These are phyloP conservation scores for Eupithecia subfuscata DNA, from an alignment of 2,888 invertebrate species.

Conservation along the genomic window DNA sequence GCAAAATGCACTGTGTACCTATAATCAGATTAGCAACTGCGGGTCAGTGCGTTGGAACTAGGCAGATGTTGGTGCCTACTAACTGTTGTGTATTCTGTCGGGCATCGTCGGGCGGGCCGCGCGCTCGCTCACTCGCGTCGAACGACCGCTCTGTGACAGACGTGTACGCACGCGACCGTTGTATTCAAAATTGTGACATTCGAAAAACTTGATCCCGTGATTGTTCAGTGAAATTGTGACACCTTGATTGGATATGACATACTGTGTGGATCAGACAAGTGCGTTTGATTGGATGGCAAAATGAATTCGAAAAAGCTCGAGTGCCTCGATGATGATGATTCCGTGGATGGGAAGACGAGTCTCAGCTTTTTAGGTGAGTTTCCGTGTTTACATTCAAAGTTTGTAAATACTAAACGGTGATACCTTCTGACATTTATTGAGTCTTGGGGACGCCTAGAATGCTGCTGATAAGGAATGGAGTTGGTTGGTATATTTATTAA, in stretches of 20 bases:
- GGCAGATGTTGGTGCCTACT: constrained; percentile 49
- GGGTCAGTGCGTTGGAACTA: constrained; percentile 71
- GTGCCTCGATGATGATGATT: constrained; percentile 74
- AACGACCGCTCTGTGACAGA: constrained; percentile 61
- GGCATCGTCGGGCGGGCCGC: constrained; percentile 51
- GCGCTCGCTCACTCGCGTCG: constrained; percentile 78
- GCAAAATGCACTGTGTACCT: constrained; percentile 62
- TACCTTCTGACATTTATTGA: constrained; percentile 48
- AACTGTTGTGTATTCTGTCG: constrained; percentile 19
- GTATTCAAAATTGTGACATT: constrained; percentile 66
- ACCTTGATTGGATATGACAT: constrained; percentile 37
- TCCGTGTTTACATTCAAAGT: constrained; percentile 39
- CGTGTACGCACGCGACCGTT: constrained; percentile 67
- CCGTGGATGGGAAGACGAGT: constrained; percentile 77
- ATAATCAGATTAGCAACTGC: constrained; percentile 77
- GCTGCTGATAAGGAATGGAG: constrained; percentile 48
- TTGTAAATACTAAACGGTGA: constrained; percentile 42
- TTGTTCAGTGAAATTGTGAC: constrained; percentile 39
- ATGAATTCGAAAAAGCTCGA: constrained; percentile 83
- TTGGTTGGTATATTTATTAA: constrained; percentile 50
- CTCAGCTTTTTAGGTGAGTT: constrained; percentile 81
- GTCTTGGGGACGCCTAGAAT: constrained; percentile 32
- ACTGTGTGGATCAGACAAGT: constrained; percentile 65
- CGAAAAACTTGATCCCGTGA: constrained; percentile 47
- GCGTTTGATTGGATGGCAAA: constrained; percentile 68